phyloP scores from a whole-genome alignment of 2,797 vertebrate species.

The Gorsachius magnificus region DNA sequence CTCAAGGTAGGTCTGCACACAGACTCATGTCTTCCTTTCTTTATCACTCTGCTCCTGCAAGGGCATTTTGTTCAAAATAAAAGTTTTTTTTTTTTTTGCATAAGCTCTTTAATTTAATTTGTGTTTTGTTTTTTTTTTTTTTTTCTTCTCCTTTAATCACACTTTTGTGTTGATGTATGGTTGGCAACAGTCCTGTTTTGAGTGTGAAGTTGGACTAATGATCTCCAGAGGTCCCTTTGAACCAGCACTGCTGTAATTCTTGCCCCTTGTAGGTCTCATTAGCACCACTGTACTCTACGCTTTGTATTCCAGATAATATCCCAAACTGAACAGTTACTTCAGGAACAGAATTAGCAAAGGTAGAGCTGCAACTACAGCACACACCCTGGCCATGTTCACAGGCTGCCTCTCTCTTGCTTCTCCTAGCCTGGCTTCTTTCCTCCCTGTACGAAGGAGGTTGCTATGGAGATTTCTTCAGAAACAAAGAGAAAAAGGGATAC shows the following conservation, averaged over 20 bases:
- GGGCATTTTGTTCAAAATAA: not conserved
- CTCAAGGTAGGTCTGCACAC: not conserved
- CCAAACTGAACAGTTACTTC: not conserved
- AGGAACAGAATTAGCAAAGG: not conserved
- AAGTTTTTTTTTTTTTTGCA: not conserved
- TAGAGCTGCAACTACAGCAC: not conserved
- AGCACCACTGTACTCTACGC: rapidly evolving
- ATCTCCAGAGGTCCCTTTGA: not conserved
- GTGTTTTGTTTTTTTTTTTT: not conserved
- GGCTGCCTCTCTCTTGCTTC: not conserved
- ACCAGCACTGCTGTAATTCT: not conserved
- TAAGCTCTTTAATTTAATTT: not conserved
- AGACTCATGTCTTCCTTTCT: not conserved
- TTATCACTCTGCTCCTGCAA: not conserved
- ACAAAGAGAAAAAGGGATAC: not conserved
- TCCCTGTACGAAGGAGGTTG: not conserved
- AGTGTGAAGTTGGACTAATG: not conserved
- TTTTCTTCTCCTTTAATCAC: not conserved
- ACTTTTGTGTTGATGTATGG: rapidly evolving
- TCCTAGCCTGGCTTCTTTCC: not conserved
- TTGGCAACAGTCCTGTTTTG: not conserved
- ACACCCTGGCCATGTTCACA: not conserved
- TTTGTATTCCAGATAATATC: not conserved
- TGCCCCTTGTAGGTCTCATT: not conserved
- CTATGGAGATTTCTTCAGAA: constrained; percentile 44